A percentile compares a stretch with the other conserved stretches of the same genome.
phyloP scores from a whole-genome alignment of 1,140 invertebrate genomes.

The Chrysopa pallens region DNA sequence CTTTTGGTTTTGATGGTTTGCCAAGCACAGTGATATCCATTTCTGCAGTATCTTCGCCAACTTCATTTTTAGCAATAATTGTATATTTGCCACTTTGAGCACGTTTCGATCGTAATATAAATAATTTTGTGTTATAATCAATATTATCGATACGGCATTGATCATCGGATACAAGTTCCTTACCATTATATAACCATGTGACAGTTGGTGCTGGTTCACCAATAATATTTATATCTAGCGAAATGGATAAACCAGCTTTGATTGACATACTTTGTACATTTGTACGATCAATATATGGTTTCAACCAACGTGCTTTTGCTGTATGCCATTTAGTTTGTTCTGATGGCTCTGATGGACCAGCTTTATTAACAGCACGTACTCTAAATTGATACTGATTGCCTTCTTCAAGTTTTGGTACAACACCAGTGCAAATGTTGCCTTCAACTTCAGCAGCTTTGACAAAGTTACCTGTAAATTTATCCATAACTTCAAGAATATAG shows the following conservation, averaged over 20 bases:
- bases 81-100: conserved; percentile 79
- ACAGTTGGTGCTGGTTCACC: conserved; percentile 88
- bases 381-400: conserved; percentile 93
- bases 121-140: conserved; percentile 82
- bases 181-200: conserved; percentile 74
- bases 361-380: conserved; percentile 87
- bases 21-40: conserved; percentile 76
- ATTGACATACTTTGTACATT: conserved; percentile 68
- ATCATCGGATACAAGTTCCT: conserved; percentile 47
- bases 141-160: conserved; percentile 62
- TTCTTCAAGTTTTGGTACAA: conserved; percentile 76
- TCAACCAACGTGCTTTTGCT: conserved; percentile 83
- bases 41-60: conserved; percentile 85
- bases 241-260: conserved; percentile 81
- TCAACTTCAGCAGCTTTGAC: conserved; percentile 56
- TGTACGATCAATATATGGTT: conserved; percentile 82
- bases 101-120: conserved; percentile 64
- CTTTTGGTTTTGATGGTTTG: conserved; percentile 65
- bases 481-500: conserved; percentile 81
- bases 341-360: conserved; percentile 86
- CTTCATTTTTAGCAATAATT: conserved; percentile 81
- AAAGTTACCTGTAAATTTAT: conserved; percentile 46
- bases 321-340: conserved; percentile 86
- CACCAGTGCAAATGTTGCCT: conserved; percentile 61
- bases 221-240: conserved; percentile 78